Evolutionary conservation across 2,797 vertebrate species (phyloP).

Genomic region (Sparidentex hasta): DNA sequence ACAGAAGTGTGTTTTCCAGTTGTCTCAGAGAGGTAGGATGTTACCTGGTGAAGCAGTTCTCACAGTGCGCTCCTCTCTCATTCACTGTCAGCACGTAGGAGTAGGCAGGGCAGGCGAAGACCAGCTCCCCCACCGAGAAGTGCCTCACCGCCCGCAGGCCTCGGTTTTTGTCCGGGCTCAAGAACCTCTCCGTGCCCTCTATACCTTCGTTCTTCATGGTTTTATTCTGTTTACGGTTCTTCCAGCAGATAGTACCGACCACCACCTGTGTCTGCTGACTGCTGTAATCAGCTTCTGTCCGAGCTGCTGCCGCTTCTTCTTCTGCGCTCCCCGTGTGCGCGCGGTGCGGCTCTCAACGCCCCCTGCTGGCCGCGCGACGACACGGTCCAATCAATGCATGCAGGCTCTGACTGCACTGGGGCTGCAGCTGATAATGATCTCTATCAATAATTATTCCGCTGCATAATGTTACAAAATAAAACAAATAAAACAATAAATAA

Average conservation of each 20-base stretch:
- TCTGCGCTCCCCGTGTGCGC: slow-evolving; percentile 21
- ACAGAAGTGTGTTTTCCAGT: not conserved
- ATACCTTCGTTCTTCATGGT: slow-evolving; percentile 82
- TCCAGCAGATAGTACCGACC: not conserved
- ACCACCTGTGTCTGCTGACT: slow-evolving; percentile 28
- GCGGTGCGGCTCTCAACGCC: slow-evolving; percentile 5
- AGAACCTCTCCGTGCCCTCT: slow-evolving; percentile 91
- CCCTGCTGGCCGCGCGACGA: slow-evolving; percentile 54
- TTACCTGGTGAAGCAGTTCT: slow-evolving; percentile 96
- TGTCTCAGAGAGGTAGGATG: not conserved
- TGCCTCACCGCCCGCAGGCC: slow-evolving; percentile 88
- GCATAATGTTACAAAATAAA: no score
- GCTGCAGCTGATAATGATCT: no score
- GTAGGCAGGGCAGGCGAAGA: slow-evolving; percentile 94
- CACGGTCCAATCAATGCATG: not conserved
- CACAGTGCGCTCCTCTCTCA: slow-evolving; percentile 94
- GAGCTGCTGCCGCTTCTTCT: slow-evolving; percentile 66
- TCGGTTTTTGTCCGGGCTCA: slow-evolving; percentile 90
- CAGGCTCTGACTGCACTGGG: no score
- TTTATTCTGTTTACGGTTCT: not conserved
- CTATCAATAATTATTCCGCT: no score
- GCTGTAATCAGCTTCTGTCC: slow-evolving; percentile 34
- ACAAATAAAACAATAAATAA: no score
- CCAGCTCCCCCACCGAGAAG: slow-evolving; percentile 91
- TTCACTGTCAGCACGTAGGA: slow-evolving; percentile 91